Evolutionary conservation across 2,113 vertebrate species (phyloP).

Genomic region (Corapipo altera): DNA sequence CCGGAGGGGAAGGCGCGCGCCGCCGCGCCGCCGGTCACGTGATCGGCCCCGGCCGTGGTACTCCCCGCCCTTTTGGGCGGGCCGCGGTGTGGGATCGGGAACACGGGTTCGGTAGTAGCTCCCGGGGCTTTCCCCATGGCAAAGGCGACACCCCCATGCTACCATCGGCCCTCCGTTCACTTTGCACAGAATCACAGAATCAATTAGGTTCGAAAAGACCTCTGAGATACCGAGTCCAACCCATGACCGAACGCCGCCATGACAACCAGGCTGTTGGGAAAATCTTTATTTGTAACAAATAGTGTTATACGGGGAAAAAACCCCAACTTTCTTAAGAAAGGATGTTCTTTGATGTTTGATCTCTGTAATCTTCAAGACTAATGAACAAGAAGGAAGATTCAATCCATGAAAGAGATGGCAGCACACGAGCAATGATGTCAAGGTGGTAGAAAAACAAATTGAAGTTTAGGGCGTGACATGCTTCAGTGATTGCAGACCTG

Average conservation of each 20-base stretch:
- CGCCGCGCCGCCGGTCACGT: neutral
- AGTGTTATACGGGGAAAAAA: too few species aligned
- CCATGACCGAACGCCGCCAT: neutral
- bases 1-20: fast-evolving
- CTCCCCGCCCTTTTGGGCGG: fast-evolving
- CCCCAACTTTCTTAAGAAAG: neutral
- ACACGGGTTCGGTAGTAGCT: fast-evolving
- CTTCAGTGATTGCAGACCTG: neutral
- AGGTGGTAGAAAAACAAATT: neutral
- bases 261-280: neutral
- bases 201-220: neutral
- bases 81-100: fast-evolving
- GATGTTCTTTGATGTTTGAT: neutral
- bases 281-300: neutral
- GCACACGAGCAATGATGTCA: neutral
- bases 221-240: neutral
- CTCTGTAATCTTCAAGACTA: neutral
- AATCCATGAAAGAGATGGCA: neutral
- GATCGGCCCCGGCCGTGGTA: too few species aligned
- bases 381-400: neutral
- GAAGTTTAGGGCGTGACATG: neutral
- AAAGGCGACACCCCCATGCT: neutral
- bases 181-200: neutral
- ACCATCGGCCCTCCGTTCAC: fast-evolving
- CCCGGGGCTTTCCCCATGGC: fast-evolving